Conservation (phyloP, 2,797 vertebrate species). For the Loriculus beryllinus region DNA sequence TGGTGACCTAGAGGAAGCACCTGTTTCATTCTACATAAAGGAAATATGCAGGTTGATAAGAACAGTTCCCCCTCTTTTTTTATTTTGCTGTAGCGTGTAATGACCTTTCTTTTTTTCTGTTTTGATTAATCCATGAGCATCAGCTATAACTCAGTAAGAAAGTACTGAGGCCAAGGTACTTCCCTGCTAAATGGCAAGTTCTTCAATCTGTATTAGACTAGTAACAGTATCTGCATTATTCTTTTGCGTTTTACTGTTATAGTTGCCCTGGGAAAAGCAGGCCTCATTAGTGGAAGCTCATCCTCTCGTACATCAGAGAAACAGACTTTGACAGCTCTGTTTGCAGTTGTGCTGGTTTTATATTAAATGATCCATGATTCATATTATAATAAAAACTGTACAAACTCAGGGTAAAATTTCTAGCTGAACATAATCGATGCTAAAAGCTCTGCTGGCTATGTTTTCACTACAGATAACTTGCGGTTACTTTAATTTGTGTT, state of each 20-base stretch:
- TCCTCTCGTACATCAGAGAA: background rate
- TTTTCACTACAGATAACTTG: conserved; percentile 2
- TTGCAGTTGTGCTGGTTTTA: background rate
- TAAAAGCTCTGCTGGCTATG: conserved; percentile 8
- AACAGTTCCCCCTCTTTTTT: background rate
- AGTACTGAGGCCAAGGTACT: background rate
- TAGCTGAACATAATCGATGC: background rate
- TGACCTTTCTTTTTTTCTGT: background rate
- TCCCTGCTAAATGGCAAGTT: conserved; percentile 14
- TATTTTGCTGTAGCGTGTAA: background rate
- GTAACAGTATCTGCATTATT: background rate
- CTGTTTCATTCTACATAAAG: background rate
- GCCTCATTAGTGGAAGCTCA: background rate
- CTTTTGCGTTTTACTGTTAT: conserved; percentile 9
- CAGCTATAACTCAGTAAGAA: background rate
- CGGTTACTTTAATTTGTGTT: background rate
- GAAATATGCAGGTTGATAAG: background rate
- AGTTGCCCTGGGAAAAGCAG: conserved; percentile 11
- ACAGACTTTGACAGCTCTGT: conserved; percentile 19
- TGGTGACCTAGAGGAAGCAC: background rate
- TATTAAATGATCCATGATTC: background rate
- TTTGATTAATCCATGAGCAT: background rate
- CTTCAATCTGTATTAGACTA: background rate
- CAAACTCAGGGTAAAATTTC: background rate
- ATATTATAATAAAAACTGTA: background rate